Conservation (phyloP, 2,113 vertebrate genomes). For the Tor tambroides region DNA sequence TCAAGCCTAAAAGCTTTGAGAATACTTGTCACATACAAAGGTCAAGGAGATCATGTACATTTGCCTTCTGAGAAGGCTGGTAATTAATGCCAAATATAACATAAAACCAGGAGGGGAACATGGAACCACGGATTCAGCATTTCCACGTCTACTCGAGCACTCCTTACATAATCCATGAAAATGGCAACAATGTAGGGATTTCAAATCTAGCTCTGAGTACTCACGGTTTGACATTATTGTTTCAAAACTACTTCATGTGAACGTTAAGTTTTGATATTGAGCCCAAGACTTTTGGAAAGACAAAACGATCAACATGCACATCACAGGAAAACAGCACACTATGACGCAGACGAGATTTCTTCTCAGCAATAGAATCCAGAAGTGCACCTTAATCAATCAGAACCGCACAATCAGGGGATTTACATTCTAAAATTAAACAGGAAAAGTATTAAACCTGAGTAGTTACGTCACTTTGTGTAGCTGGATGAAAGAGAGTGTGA, state of each 20-base stretch:
- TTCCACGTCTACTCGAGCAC: not conserved
- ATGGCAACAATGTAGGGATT: not conserved
- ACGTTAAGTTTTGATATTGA: not conserved
- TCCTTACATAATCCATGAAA: not conserved
- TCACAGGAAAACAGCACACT: not conserved
- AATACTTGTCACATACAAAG: conserved; percentile 25
- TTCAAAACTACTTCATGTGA: not conserved
- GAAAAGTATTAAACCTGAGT: not conserved
- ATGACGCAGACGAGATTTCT: not conserved
- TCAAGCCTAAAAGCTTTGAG: conserved; percentile 24
- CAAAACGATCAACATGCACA: not conserved
- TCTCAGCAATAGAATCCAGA: not conserved
- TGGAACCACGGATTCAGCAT: not conserved
- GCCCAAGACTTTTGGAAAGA: not conserved
- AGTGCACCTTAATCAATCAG: not conserved
- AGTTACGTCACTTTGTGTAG: not conserved
- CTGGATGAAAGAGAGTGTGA: not conserved
- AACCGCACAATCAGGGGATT: not conserved
- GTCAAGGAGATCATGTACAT: conserved; percentile 28
- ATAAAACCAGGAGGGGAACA: not conserved
- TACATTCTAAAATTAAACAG: not conserved
- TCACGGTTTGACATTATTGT: not conserved
- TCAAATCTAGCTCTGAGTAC: not conserved
- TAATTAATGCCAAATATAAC: conserved; percentile 33
- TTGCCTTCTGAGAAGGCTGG: conserved; percentile 20